Percentiles rank a stretch among this genome's conserved stretches.
Evolutionary conservation across 1,140 invertebrate species (phyloP).

Genomic region (Sarcophaga peregrina): DNA sequence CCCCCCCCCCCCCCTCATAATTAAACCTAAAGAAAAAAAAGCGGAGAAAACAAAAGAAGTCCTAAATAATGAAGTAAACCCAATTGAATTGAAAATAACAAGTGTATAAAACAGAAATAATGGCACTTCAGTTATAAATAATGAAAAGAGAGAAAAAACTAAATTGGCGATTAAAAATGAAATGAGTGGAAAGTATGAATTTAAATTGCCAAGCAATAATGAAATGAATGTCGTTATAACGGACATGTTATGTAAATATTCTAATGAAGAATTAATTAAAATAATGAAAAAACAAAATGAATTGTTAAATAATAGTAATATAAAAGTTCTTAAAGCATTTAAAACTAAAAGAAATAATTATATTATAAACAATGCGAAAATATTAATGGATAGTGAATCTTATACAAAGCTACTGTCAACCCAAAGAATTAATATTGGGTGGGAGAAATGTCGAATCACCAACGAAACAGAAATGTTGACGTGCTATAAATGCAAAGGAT

Average conservation of each 20-base stretch:
- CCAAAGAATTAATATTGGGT: background rate
- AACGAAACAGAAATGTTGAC: background rate
- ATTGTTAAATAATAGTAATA: background rate
- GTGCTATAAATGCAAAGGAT: constrained; percentile 30
- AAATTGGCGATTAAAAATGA: background rate
- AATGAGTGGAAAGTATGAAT: background rate
- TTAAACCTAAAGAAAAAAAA: constrained; percentile 21
- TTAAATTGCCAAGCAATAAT: background rate
- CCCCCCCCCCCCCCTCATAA: no score
- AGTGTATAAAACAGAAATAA: no score
- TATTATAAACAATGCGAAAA: no score
- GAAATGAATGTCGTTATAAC: background rate
- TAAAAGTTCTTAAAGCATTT: background rate
- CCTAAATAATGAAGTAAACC: constrained; percentile 13
- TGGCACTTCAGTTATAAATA: no score
- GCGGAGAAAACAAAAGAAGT: constrained; percentile 12
- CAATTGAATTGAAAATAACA: background rate
- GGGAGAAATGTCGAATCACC: background rate
- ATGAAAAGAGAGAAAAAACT: background rate
- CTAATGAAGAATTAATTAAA: background rate
- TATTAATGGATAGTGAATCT: no score
- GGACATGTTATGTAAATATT: constrained; percentile 6
- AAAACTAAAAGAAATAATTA: background rate
- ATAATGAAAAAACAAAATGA: background rate
- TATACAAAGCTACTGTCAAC: no score